Percentiles rank a stretch among this genome's conserved stretches.
phyloP scores from a whole-genome alignment of 2,113 vertebrate species.

The Gnathonemus echidnorhynchus region DNA sequence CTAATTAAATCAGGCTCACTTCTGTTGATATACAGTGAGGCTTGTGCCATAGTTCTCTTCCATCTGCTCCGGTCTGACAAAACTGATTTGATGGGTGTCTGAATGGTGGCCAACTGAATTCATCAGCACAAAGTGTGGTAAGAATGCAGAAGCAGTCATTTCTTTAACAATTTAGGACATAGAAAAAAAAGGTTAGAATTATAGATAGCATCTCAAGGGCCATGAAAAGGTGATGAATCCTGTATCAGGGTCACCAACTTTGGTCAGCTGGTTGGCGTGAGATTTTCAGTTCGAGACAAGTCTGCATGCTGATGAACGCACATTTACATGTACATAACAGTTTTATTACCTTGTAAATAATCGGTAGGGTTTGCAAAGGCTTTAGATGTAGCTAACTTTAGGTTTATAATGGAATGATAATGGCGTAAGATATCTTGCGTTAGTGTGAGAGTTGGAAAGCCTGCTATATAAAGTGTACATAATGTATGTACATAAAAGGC shows the following conservation, averaged over 20 bases:
- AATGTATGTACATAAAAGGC: neutral
- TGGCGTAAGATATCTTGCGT: neutral
- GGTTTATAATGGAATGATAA: neutral
- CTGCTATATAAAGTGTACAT: neutral
- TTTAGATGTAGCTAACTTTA: neutral
- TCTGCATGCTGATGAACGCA: neutral
- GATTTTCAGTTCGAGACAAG: neutral
- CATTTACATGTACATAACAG: neutral
- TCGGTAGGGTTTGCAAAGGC: neutral
- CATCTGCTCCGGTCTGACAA: neutral
- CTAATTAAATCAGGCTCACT: neutral
- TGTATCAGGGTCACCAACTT: neutral
- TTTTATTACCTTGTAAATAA: neutral
- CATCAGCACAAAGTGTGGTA: constrained; percentile 8
- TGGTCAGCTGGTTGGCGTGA: neutral
- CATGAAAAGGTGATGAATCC: constrained; percentile 5
- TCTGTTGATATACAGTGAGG: neutral
- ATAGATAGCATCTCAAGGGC: constrained; percentile 11
- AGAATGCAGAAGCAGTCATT: constrained; percentile 9
- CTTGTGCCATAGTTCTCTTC: neutral
- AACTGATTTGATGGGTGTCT: constrained; percentile 8
- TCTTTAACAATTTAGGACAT: constrained; percentile 22
- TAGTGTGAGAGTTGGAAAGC: neutral
- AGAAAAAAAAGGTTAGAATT: constrained; percentile 9
- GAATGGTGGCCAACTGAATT: constrained; percentile 19